Percentiles rank a stretch among this genome's conserved stretches.
phyloP scores from a whole-genome alignment of 2,797 vertebrate species.

The Silurus lanzhouensis region DNA sequence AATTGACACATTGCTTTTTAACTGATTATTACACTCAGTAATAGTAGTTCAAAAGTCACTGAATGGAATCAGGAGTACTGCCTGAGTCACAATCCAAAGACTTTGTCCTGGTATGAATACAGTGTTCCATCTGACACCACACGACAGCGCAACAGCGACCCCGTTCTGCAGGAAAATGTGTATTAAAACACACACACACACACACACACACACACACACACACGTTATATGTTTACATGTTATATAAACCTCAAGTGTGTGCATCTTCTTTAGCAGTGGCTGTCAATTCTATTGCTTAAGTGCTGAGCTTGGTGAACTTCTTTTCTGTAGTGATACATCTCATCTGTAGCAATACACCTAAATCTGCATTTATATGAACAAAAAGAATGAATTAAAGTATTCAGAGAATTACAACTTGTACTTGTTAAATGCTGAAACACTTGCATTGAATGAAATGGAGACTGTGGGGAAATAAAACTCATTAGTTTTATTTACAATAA shows the following conservation, averaged over 20 bases:
- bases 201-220: too few species aligned
- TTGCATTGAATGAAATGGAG: neutral
- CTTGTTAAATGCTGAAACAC: neutral
- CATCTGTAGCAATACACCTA: neutral
- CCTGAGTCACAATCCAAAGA: constrained; percentile 31
- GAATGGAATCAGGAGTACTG: neutral
- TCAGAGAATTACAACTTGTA: neutral
- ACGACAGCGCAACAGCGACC: constrained; percentile 25
- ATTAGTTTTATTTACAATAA: neutral
- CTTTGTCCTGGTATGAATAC: constrained; percentile 41
- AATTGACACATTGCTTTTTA: neutral
- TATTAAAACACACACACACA: too few species aligned
- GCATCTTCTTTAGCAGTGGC: neutral
- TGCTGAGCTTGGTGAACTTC: too few species aligned
- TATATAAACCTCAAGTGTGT: neutral
- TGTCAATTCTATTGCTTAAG: neutral
- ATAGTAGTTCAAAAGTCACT: neutral
- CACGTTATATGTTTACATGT: too few species aligned
- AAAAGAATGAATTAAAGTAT: neutral
- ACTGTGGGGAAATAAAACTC: neutral
- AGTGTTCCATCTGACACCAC: constrained; percentile 4
- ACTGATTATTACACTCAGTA: neutral
- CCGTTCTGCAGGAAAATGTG: constrained; percentile 10
- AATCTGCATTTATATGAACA: neutral
- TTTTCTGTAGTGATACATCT: neutral